phyloP scores from a whole-genome alignment of 92 coral and sea anemone genomes.

The Pocillopora meandrina region DNA sequence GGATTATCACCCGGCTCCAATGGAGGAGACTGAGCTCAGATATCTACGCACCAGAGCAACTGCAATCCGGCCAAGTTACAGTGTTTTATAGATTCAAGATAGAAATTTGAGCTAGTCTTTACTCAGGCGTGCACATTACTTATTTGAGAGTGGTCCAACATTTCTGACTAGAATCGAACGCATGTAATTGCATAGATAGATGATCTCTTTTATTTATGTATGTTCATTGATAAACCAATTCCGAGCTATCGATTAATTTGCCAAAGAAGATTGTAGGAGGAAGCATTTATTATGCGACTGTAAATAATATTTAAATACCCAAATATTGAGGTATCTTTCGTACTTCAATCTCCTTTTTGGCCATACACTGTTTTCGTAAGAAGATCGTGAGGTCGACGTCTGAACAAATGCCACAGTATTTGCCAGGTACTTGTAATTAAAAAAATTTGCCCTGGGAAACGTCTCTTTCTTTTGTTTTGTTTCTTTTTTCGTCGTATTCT shows the following conservation, averaged over 20 bases:
- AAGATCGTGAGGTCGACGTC: neutral
- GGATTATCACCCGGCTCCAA: too few relatives aligned
- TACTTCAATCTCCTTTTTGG: neutral
- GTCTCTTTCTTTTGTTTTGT: neutral
- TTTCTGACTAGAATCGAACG: neutral
- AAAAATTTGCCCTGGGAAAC: neutral
- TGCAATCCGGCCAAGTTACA: neutral
- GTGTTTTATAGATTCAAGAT: neutral
- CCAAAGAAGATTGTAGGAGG: neutral
- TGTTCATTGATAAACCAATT: neutral
- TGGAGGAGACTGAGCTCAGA: too few relatives aligned
- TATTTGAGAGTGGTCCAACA: neutral
- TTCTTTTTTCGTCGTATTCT: neutral
- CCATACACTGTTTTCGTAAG: neutral
- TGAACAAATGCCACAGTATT: neutral
- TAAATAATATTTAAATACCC: neutral
- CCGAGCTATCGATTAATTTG: neutral
- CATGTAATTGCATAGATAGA: neutral
- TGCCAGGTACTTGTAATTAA: neutral
- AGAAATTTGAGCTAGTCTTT: neutral
- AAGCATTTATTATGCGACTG: neutral
- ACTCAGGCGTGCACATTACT: neutral
- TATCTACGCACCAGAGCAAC: neutral
- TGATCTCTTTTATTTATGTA: too few relatives aligned
- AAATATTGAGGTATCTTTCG: neutral